A percentile compares a stretch with the other conserved stretches of the same genome.
Evolutionary conservation across 2,797 vertebrate genomes (phyloP).

Genomic region (Scyliorhinus canicula): DNA sequence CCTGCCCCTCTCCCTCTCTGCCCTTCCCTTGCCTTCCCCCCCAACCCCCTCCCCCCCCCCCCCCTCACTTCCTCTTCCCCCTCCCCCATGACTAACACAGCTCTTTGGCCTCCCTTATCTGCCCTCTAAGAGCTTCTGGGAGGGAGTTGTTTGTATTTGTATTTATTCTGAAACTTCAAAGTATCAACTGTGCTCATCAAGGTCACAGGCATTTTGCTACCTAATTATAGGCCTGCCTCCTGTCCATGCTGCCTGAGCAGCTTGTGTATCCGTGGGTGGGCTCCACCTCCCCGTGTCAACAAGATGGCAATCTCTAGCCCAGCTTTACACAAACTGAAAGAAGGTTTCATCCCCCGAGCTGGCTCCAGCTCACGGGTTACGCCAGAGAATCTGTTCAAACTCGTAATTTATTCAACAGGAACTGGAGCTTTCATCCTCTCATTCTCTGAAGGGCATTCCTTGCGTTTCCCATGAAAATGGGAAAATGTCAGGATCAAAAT

Average conservation of each 20-base stretch:
- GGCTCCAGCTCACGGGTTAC: background rate
- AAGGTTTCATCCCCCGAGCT: background rate
- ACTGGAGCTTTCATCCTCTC: background rate
- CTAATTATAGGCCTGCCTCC: background rate
- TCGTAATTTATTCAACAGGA: background rate
- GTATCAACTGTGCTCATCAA: background rate
- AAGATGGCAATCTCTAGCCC: background rate
- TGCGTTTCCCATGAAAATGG: too few species aligned
- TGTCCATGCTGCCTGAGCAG: background rate
- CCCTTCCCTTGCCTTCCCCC: fast-evolving
- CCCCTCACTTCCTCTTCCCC: too few species aligned
- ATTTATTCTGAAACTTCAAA: background rate
- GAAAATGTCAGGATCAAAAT: too few species aligned
- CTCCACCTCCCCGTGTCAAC: background rate
- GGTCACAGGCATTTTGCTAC: background rate
- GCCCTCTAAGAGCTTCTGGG: background rate
- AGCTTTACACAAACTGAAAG: background rate
- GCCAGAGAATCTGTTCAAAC: background rate
- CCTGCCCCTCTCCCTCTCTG: background rate
- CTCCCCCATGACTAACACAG: background rate
- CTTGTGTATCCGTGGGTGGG: background rate
- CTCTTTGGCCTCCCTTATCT: fast-evolving
- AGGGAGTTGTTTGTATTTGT: background rate
- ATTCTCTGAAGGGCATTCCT: background rate
- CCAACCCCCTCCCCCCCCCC: fast-evolving